A percentile compares a stretch with the other conserved stretches of the same genome.
Evolutionary conservation across 2,888 invertebrate genomes (phyloP).

Genomic region (Andrena camellia): DNA sequence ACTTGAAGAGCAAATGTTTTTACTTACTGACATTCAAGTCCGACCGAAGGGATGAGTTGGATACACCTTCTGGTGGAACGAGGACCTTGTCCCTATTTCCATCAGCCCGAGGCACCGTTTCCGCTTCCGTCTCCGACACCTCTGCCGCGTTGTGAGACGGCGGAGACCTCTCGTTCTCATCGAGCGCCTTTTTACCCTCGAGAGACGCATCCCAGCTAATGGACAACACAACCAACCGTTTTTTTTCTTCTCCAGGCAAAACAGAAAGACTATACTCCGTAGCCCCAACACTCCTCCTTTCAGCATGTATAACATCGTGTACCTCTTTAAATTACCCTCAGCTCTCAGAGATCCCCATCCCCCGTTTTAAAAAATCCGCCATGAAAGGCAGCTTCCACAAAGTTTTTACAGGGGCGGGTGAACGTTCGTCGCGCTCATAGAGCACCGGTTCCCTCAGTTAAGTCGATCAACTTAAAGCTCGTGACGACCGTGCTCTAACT

Average conservation of each 20-base stretch:
- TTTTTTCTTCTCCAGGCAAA: slow-evolving; percentile 30
- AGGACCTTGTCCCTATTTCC: slow-evolving; percentile 71
- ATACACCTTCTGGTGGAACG: slow-evolving; percentile 56
- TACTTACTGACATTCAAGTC: slow-evolving; percentile 71
- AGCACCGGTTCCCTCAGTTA: not conserved
- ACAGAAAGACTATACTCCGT: slow-evolving; percentile 2
- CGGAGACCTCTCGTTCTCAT: slow-evolving; percentile 65
- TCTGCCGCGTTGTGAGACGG: slow-evolving; percentile 55
- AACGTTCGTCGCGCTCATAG: not conserved
- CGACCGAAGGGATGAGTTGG: slow-evolving; percentile 59
- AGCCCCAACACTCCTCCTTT: not conserved
- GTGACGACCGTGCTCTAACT: too few relatives aligned
- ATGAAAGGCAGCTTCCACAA: not conserved
- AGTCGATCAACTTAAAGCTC: not conserved
- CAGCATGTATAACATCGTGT: slow-evolving; percentile 27
- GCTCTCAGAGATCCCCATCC: not conserved
- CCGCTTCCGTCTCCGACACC: slow-evolving; percentile 68
- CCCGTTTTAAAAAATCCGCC: slow-evolving; percentile 25
- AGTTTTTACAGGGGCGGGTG: not conserved
- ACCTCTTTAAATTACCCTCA: slow-evolving; percentile 32
- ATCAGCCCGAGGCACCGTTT: slow-evolving; percentile 65
- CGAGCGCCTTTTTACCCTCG: slow-evolving; percentile 67
- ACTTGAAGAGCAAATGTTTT: slow-evolving; percentile 43
- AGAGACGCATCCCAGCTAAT: slow-evolving; percentile 75
- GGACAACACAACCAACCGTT: slow-evolving; percentile 67